Base-by-base conservation (phyloP, 2,888 invertebrate genomes). In the Leptothorax acervorum region DNA sequence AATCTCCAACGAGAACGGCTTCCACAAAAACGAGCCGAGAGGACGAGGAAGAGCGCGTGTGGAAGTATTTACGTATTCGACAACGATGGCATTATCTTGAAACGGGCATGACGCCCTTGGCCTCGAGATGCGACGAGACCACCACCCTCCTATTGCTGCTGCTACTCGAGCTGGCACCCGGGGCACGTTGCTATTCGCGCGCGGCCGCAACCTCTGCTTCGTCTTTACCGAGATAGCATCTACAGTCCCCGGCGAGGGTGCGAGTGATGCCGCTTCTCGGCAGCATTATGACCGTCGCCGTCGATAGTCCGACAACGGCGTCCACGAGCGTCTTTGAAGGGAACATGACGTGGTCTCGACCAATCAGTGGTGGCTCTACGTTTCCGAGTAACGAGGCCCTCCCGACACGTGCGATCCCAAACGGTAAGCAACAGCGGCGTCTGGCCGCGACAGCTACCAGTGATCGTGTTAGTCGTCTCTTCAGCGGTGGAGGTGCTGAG, bases 301-400 rank as follows among this genome's bases (percentile, higher is more conserved):
- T 92, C 92, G 93, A 94, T 93, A 93, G 93, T 92, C 89, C 92
- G 90, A 92, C 92, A 86, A 90, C 92, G 92, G 91, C 92, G 92
- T 91, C 92, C 88, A 91, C 91, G 90, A 93, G 92, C 93, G 92
- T 93, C 92, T 92, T 93, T 92, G 93, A 92, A 90, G 92, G 92
- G 92, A 94, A 94, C 93, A 94, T 94, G 94, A 92, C 92, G 93
- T 92, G 92, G 92, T 88, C 90, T 88, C 92, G 92, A 89, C 84
- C 90, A 74, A 86, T 88, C 82, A 88, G 85, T 86, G 87, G 85
- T 79, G 86, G 65, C 88, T 63, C 86, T 71, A 81, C 86, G 87
- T 90, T 86, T 89, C 75, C 88, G 83, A 84, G 68, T 79, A 87
- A 87, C 85, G 88, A 87, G 84, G 84, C 78, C 68, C 86, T 60